Evolutionary conservation across 2,888 invertebrate genomes (phyloP).

Genomic region (Proisotoma minuta): DNA sequence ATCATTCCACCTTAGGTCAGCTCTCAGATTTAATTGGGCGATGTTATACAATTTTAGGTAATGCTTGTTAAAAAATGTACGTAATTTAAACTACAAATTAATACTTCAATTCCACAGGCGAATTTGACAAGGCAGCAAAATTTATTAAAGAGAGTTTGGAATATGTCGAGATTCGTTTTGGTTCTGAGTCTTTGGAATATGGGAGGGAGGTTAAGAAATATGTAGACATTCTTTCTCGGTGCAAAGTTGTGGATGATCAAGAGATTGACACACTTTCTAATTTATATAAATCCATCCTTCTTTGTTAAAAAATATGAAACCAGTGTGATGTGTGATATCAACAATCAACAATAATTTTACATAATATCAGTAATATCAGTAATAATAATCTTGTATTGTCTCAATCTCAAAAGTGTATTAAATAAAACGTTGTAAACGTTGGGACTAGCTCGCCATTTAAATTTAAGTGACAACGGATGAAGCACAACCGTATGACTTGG

Average conservation of each 20-base stretch:
- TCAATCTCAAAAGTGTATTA: too few relatives aligned
- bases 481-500: too few relatives aligned
- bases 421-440: too few relatives aligned
- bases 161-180: slow-evolving; percentile 60
- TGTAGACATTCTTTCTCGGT: slow-evolving; percentile 54
- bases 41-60: slow-evolving; percentile 56
- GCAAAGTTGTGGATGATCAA: not conserved
- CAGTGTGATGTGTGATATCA: not conserved
- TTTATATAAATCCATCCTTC: not conserved
- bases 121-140: slow-evolving; percentile 51
- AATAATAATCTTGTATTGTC: too few relatives aligned
- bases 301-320: not conserved
- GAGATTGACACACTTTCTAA: not conserved
- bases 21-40: slow-evolving; percentile 56
- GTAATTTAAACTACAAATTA: slow-evolving; percentile 30
- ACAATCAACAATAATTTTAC: too few relatives aligned
- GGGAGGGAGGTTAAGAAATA: slow-evolving; percentile 63
- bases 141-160: slow-evolving; percentile 58
- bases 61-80: too few relatives aligned
- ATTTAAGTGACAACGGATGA: too few relatives aligned
- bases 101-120: slow-evolving; percentile 48
- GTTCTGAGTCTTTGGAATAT: slow-evolving; percentile 62
- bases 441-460: too few relatives aligned
- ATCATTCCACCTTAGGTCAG: slow-evolving; percentile 50
- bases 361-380: too few relatives aligned